Conservation (phyloP, 2,888 invertebrate species). For the Allacma fusca region DNA sequence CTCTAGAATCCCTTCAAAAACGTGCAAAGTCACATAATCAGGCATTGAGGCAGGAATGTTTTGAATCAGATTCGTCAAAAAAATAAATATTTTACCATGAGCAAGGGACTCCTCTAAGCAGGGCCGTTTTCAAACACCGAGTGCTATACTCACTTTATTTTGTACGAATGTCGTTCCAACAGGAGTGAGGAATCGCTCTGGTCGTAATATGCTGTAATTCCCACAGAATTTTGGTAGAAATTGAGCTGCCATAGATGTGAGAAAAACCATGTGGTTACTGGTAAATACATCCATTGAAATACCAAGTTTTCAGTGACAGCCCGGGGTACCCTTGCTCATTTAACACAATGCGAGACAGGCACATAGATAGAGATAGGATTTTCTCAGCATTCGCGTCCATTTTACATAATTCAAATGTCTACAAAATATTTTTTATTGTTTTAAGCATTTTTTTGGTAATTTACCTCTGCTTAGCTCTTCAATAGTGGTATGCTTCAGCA, state of each 20-base stretch:
- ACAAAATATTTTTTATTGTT: no score
- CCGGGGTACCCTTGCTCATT: neutral
- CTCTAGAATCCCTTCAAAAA: no score
- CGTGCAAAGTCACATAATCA: no score
- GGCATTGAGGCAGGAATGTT: no score
- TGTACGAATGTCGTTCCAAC: neutral
- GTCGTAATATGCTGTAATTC: neutral
- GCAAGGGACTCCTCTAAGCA: neutral
- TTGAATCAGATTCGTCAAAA: no score
- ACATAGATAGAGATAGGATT: no score
- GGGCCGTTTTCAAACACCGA: neutral
- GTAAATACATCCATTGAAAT: constrained; percentile 16
- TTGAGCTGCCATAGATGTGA: neutral
- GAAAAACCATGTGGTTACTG: constrained; percentile 15
- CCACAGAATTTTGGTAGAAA: neutral
- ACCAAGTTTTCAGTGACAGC: constrained; percentile 1
- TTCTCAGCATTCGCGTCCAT: neutral
- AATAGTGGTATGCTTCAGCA: no score
- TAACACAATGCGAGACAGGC: neutral
- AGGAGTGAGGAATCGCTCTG: neutral
- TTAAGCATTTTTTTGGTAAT: no score
- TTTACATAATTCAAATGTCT: no score
- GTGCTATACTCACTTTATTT: neutral
- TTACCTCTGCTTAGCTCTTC: no score
- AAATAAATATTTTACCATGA: neutral